Evolutionary conservation across 2,113 vertebrate genomes (phyloP).

Genomic region (Zingel zingel): DNA sequence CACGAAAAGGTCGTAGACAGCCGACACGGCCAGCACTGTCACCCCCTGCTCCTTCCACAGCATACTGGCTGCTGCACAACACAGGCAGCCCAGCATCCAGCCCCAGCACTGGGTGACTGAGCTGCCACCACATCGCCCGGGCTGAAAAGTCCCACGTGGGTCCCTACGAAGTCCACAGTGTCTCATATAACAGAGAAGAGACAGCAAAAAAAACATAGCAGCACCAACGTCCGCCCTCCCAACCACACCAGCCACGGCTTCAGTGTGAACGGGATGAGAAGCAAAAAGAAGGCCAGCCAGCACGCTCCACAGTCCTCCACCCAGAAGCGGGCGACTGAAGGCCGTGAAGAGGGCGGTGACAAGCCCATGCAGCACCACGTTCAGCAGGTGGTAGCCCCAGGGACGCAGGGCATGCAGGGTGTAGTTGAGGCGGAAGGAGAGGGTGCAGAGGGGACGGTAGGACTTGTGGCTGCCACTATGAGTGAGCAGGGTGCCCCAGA

Average conservation of each 20-base stretch:
- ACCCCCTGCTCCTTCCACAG: slow-evolving; percentile 99
- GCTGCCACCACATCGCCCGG: neutral
- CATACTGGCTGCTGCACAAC: slow-evolving; percentile 93
- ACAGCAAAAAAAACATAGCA: slow-evolving; percentile 93
- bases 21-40: slow-evolving; percentile 93
- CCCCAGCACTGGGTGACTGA: slow-evolving; percentile 83
- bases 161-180: slow-evolving; percentile 89
- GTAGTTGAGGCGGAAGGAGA: slow-evolving; percentile 96
- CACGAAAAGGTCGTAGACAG: slow-evolving; percentile 92
- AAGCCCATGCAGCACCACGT: slow-evolving; percentile 89
- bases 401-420: slow-evolving; percentile 91
- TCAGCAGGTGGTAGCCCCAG: slow-evolving; percentile 95
- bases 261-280: slow-evolving; percentile 94
- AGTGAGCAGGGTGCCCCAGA: slow-evolving; percentile 97
- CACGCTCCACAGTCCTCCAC: slow-evolving; percentile 91
- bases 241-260: slow-evolving; percentile 94
- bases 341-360: slow-evolving; percentile 94
- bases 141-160: slow-evolving; percentile 23
- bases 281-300: slow-evolving; percentile 94
- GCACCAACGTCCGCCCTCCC: slow-evolving; percentile 95
- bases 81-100: slow-evolving; percentile 91
- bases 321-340: slow-evolving; percentile 91
- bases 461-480: slow-evolving; percentile 99
- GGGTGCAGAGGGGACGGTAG: slow-evolving; percentile 95
- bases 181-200: slow-evolving; percentile 90